Evolutionary conservation across 2,113 vertebrate genomes (phyloP).

Genomic region (western clawed frog (Xenopus tropicalis)): DNA sequence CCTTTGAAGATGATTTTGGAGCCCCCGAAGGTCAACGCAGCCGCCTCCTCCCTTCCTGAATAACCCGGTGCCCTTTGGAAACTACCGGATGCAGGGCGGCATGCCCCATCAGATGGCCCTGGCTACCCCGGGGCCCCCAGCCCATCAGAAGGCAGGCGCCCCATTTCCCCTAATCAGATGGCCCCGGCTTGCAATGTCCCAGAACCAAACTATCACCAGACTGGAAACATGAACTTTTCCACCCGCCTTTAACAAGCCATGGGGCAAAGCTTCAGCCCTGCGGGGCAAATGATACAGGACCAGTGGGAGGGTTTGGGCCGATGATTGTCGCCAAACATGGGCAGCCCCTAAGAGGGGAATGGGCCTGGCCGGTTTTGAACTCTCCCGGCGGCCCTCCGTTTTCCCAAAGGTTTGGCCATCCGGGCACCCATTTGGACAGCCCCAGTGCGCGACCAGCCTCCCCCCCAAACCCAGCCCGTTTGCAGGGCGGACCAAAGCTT

Average conservation of each 20-base stretch:
- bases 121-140: conserved; percentile 65
- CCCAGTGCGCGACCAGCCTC: conserved; percentile 72
- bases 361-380: conserved; percentile 70
- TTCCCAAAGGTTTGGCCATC: conserved; percentile 73
- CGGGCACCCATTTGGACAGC: conserved; percentile 80
- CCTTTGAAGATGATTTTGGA: conserved; percentile 96
- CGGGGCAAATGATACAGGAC: conserved; percentile 80
- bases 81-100: conserved; percentile 70
- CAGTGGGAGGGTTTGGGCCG: conserved; percentile 75
- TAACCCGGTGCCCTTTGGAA: conserved; percentile 70
- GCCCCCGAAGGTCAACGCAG: conserved; percentile 71
- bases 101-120: conserved; percentile 72
- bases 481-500: conserved; percentile 67
- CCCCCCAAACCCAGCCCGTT: conserved; percentile 75
- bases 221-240: conserved; percentile 62
- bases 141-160: conserved; percentile 66
- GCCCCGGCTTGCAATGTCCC: conserved; percentile 88
- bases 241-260: conserved; percentile 65
- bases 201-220: conserved; percentile 65
- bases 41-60: conserved; percentile 77
- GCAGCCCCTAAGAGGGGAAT: conserved; percentile 71
- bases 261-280: conserved; percentile 79
- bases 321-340: conserved; percentile 84
- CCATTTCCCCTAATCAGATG: conserved; percentile 75
- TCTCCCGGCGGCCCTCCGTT: conserved; percentile 62